Evolutionary conservation across 2,888 invertebrate species (phyloP), one percentile per base, ranked within the genome.

Genomic region (Drosophila engyochracea): DNA sequence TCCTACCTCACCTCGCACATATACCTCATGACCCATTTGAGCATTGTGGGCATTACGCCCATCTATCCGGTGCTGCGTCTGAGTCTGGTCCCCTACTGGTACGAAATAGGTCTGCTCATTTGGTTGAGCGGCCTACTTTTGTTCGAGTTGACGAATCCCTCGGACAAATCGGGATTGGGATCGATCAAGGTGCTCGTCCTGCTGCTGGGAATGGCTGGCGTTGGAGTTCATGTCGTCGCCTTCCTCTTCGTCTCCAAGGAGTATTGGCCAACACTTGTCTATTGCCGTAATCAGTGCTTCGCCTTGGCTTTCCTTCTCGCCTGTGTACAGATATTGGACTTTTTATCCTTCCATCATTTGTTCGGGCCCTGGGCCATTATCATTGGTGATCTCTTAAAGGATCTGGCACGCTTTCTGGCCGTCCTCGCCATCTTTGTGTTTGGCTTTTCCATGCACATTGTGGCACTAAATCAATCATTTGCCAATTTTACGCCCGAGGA

Each of bases 351-450:
- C 93, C 99, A 99, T 94, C 98, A 99, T 94, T 95, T 99, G 28
- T 99, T 99, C 93, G 99, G 99, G 55, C 99, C 99, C 0, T 99
- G 99, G 99, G 99, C 99, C 39, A 99, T 99, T 92, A 99, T 99
- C 93, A 99, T 99, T 91, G 97, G 99, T 30, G 97, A 98, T 93
- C 94, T 98, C 66, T 96, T 98, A 96, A 98, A 98, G 93, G 98
- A 99, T 93, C 94, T 99, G 84, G 97, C 97, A n/a, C 95, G 98
- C 92, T 99, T 99, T 94, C 95, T 99, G 76, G 99, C 99, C 55
- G 99, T 99, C 31, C 94, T 99, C 91, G 97, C 98, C 39, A 98
- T 99, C 93, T 99, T 99, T 94, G 98, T 99, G 85, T 97, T 99
- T 89, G 99, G 99, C 71, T 99, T 99, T 94, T 99, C 99, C 2